Evolutionary conservation across 2,888 invertebrate species (phyloP), one percentile per base, ranked within the genome.

Genomic region (Cybosia mesomella): DNA sequence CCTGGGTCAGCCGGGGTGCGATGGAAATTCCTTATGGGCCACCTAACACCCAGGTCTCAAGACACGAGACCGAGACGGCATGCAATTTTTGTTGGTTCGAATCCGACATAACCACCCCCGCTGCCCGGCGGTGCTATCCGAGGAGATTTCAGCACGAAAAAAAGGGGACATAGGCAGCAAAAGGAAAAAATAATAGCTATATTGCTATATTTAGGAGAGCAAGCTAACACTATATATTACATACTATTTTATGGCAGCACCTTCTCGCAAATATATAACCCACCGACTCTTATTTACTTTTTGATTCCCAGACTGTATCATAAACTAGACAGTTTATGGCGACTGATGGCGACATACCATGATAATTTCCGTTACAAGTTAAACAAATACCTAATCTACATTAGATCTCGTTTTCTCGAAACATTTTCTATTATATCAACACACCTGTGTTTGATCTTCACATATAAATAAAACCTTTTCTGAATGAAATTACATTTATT

Each of bases 381-480:
- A 83, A 85, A 83, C 69, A 82, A 74, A 68, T 68, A 68, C 59
- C 58, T 68, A 66, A 72, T 39, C 53, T 60, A 67, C 75, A 68
- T 67, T 66, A 71, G 66, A 74, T 68, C 64, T 13, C 55, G 34
- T 67, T 77, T 81, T 74, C 71, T 71, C 5, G 18, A 24, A 74
- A 69, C 71, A 68, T 58, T 22, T 69, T 59, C 39, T 71, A 53
- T 65, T 57, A 60, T 63, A 76, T 75, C 78, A 57, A 10, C 58
- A 68, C 91, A 91, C 90, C 90, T 89, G 90, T 88, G 85, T 88
- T 88, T 87, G 75, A 85, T 84, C 83, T 88, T 88, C 87, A 77
- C 87, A 88, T 83, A 88, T 85, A 87, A 91, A 88, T 90, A 80
- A 79, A 74, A 74, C 58, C 43, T 68, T 76, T 73, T 80, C 79